Evolutionary conservation across 1,140 invertebrate genomes (phyloP), one percentile per base, ranked within the genome.

Genomic region (Caenorhabditis brenneri): DNA sequence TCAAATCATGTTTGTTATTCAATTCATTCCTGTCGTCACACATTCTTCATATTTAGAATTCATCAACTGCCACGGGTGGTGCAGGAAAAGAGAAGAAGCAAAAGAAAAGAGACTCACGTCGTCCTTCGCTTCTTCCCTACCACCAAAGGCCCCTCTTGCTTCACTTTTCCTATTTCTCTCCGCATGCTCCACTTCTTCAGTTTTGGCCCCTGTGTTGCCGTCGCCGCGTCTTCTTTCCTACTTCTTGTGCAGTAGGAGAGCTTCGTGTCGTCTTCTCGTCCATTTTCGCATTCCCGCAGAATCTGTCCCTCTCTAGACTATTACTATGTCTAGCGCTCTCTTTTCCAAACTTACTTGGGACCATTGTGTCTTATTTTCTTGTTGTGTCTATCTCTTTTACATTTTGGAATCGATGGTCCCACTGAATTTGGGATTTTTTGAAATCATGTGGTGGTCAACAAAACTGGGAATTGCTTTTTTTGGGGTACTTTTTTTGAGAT

Each of bases 231-330:
- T 24, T 55, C 36, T 74, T 42, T 24, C 31, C 65, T 46, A 42
- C 65, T 46, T 46, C 65, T 7, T 42, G 36, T 74, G 65, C 65
- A 42, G 65, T n/a, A 29, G 22, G 19, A 10, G 5, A 7, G 24
- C 9, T 51, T 16, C n/a, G 15, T n/a, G 22, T 19, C 33, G 65
- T 74, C 33, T 42, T 74, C 65, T 74, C 65, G 22, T 46, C 65
- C 65, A 74, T 74, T 74, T 74, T 74, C 65, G 24, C 65, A 74
- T 42, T 74, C 65, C 65, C 65, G 36, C 36, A 27, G 65, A 74
- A 74, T 74, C 36, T 74, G 36, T 33, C 65, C n/a, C 65, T 24
- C 36, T 24, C 65, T 74, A 42, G 36, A 22, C 36, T 74, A 42
- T 24, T 74, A 42, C 36, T 74, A 36, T 42, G 33, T 46, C 65